A percentile compares a stretch with the other conserved stretches of the same genome.
Evolutionary conservation across 2,888 invertebrate species (phyloP).

Genomic region (Ellobium chinense): DNA sequence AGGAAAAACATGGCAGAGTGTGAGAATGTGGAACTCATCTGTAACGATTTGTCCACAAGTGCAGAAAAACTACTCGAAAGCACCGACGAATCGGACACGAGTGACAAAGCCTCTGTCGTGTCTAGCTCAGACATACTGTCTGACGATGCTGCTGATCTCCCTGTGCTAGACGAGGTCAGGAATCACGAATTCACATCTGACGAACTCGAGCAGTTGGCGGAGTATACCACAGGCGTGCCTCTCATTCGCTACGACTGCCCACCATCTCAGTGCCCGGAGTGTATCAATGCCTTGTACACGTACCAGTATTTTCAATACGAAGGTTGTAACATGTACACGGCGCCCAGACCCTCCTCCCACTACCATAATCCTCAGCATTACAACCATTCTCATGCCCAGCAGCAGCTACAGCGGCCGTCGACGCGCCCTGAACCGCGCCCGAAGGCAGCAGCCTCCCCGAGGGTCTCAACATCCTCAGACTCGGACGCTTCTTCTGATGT

Average conservation of each 20-base stretch:
- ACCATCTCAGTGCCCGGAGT: slow-evolving; percentile 73
- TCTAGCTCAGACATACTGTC: slow-evolving; percentile 70
- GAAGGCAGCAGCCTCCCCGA: slow-evolving; percentile 5
- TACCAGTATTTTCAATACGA: slow-evolving; percentile 47
- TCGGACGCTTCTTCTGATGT: slow-evolving; percentile 33
- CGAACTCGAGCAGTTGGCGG: slow-evolving; percentile 70
- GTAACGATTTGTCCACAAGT: slow-evolving; percentile 65
- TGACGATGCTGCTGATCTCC: slow-evolving; percentile 59
- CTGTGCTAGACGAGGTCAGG: background rate
- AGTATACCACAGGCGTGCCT: slow-evolving; percentile 73
- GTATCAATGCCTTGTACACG: slow-evolving; percentile 59
- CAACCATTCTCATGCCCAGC: background rate
- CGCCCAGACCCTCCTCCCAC: background rate
- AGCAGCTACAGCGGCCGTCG: slow-evolving; percentile 3
- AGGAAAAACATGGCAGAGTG: slow-evolving; percentile 69
- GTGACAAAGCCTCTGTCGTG: slow-evolving; percentile 67
- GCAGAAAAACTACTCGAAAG: slow-evolving; percentile 59
- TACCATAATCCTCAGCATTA: background rate
- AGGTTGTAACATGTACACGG: background rate
- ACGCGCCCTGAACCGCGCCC: background rate
- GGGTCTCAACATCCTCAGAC: slow-evolving; percentile 10
- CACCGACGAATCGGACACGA: slow-evolving; percentile 59
- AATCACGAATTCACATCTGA: slow-evolving; percentile 60
- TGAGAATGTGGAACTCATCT: slow-evolving; percentile 75
- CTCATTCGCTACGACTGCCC: slow-evolving; percentile 73